Base-by-base conservation (phyloP, 2,888 invertebrate genomes). In the Conchocele bisecta region DNA sequence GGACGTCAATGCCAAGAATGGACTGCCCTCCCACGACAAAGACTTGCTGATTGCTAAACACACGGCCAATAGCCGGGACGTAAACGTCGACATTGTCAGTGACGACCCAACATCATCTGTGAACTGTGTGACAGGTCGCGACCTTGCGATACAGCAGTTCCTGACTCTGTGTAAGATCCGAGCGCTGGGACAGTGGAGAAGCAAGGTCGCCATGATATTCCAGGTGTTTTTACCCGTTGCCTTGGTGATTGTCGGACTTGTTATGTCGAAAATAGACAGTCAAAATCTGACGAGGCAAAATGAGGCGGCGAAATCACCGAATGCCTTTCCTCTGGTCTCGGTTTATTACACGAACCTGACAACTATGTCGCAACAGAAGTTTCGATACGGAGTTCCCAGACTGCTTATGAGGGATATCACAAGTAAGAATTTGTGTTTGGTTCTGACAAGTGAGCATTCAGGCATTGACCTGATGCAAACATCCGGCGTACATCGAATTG, bases 191-290 rank as follows among this genome's bases (percentile, higher is more conserved):
- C 59, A 70, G 11, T 56, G 78, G 15, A 66, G 87, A 28, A 82
- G 78, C 51, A 68, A 66, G 20, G 60, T 56, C n/a, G 54, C 73
- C 1, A 22, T 86, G 6, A 44, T 86, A 26, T 79, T 83, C 39
- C 77, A 84, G 48, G 63, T 88, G 6, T 39, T 86, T n/a, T 28
- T 86, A 5, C 88, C 88, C 3, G 72, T 86, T 0, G 64, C 79
- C 3, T 71, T 86, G 29, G 80, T 87, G 17, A 59, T 85, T 1
- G 65, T 83, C 11, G 86, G 83, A 1, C 48, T 86, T 29, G 58
- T 87, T 15, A 37, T 88, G n/a, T 75, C 72, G 35, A 81, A 81
- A 42, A 63, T 17, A 15, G 44, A 67, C 15, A 39, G 24, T 41
- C 42, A 24, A 24, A 56, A 20, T 9, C 22, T 13, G 28, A n/a